These are phyloP conservation scores for Cyclargus thomasi DNA, from an alignment of 1,140 invertebrate genomes.

Conservation along the genomic window DNA sequence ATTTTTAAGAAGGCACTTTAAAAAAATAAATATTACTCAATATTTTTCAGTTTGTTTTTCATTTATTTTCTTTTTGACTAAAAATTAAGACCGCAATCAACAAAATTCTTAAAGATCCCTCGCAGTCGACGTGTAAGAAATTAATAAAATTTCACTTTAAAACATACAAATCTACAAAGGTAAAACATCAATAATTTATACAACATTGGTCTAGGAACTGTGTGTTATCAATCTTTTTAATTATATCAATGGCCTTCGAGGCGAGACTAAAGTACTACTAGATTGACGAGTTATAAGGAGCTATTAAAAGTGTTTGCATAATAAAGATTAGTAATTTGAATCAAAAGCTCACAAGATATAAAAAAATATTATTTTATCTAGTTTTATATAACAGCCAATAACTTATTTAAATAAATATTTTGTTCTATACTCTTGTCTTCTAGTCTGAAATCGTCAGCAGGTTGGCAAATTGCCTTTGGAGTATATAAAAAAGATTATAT, in stretches of 20 bases:
- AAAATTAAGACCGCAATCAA: not conserved
- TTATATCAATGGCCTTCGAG: constrained; percentile 33
- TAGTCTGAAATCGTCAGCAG: too few relatives aligned
- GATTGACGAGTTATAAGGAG: constrained; percentile 30
- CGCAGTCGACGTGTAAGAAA: constrained; percentile 6
- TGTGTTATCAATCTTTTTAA: constrained; percentile 35
- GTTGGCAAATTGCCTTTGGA: not conserved
- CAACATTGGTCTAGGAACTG: constrained; percentile 27
- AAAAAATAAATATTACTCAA: too few relatives aligned
- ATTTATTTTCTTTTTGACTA: too few relatives aligned
- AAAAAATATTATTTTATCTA: not conserved
- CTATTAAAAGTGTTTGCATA: constrained; percentile 22
- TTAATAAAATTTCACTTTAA: constrained; percentile 14
- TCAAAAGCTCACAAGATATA: constrained; percentile 2
- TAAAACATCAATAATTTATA: constrained; percentile 20
- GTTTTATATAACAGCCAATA: not conserved
- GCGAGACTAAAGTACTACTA: constrained; percentile 27
- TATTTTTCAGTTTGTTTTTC: too few relatives aligned
- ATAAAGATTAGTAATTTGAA: constrained; percentile 9
- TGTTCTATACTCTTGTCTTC: not conserved
- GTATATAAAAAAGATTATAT: too few relatives aligned
- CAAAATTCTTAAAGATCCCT: constrained; percentile 9
- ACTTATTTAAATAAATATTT: not conserved
- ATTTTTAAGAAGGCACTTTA: too few relatives aligned
- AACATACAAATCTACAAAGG: not conserved